These are phyloP conservation scores for Pollenia amentaria DNA, from an alignment of 2,888 invertebrate species.

Conservation along the genomic window DNA sequence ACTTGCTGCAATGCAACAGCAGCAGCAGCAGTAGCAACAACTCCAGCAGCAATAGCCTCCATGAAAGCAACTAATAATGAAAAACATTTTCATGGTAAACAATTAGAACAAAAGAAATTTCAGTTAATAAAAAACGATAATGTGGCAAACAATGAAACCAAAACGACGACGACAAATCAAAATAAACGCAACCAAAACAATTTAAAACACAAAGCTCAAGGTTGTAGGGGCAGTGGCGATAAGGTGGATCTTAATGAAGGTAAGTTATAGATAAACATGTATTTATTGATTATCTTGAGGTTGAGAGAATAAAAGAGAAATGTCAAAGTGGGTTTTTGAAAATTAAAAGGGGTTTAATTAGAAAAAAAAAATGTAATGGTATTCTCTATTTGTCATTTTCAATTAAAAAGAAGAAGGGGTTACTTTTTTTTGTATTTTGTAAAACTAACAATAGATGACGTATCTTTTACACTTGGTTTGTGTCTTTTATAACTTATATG, in stretches of 20 bases:
- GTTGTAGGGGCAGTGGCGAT: constrained; percentile 14
- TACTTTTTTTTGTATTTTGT: too few species aligned
- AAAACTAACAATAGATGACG: too few species aligned
- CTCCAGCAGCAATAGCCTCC: constrained; percentile 12
- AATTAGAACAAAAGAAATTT: constrained; percentile 75
- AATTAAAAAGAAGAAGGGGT: too few species aligned
- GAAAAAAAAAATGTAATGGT: too few species aligned
- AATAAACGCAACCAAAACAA: constrained; percentile 37
- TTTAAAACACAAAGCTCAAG: constrained; percentile 44
- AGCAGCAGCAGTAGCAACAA: constrained; percentile 39
- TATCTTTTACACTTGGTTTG: too few species aligned
- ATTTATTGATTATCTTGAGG: background rate
- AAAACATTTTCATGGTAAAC: constrained; percentile 54
- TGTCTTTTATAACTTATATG: too few species aligned
- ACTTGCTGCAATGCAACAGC: constrained; percentile 82
- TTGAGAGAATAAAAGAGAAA: background rate
- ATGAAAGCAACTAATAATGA: constrained; percentile 53
- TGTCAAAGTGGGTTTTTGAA: background rate
- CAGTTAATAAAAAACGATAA: constrained; percentile 43
- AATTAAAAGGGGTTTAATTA: too few species aligned
- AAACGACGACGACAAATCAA: constrained; percentile 35
- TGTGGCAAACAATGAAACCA: constrained; percentile 21
- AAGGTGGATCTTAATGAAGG: constrained; percentile 37
- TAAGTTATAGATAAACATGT: constrained; percentile 18
- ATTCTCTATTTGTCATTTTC: too few species aligned